Conservation (phyloP, 1,140 invertebrate genomes). For the Eurytemora carolleeae region DNA sequence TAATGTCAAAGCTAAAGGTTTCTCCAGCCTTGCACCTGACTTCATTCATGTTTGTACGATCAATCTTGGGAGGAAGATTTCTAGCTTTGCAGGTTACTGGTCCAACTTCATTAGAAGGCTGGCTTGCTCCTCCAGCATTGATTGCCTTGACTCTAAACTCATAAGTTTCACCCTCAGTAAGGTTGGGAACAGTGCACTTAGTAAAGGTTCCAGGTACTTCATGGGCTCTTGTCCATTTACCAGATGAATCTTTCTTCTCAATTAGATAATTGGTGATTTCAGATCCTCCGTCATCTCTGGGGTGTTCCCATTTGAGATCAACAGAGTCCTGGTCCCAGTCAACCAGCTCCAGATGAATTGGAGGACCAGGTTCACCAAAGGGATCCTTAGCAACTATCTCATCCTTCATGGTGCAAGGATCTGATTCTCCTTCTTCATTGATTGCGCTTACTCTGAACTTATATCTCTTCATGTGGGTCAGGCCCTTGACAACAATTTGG, state of each 20-base stretch:
- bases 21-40: constrained; percentile 72
- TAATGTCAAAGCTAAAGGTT: constrained; percentile 55
- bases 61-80: constrained; percentile 64
- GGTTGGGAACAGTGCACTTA: constrained; percentile 62
- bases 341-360: constrained; percentile 64
- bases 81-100: constrained; percentile 72
- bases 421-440: constrained; percentile 86
- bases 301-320: constrained; percentile 64
- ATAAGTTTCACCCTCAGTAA: constrained; percentile 73
- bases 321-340: constrained; percentile 94
- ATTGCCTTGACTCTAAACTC: constrained; percentile 75
- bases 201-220: constrained; percentile 57
- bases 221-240: constrained; percentile 75
- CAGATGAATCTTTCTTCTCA: constrained; percentile 83
- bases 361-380: constrained; percentile 75
- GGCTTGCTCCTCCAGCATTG: constrained; percentile 79
- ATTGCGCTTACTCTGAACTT: constrained; percentile 87
- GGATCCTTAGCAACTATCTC: constrained; percentile 88
- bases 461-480: constrained; percentile 76
- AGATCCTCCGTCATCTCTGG: constrained; percentile 56
- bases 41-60: constrained; percentile 61
- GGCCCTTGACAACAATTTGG: constrained; percentile 55
- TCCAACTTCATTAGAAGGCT: constrained; percentile 65
- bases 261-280: constrained; percentile 66
- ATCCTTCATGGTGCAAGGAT: constrained; percentile 64